Evolutionary conservation across 23 tunicate genomes (phyloP), one percentile per base, ranked within the genome.

Genomic region (Pegea sp.): DNA sequence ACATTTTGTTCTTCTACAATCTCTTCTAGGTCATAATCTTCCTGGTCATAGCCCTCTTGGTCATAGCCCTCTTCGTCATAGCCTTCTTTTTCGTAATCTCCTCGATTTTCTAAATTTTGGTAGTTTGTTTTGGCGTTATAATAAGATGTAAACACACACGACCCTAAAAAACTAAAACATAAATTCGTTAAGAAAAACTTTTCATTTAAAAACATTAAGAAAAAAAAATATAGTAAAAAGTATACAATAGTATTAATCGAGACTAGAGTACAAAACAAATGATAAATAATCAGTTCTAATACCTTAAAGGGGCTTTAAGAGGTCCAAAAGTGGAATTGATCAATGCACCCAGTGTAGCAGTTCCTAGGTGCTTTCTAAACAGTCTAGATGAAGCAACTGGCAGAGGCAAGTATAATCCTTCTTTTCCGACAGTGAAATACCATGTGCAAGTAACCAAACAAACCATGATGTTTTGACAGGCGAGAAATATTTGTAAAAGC

Each of bases 281-380:
- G n/a, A n/a, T n/a, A n/a, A n/a, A n/a, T n/a, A n/a, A n/a, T n/a
- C n/a, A 16, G 22, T 21, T 8, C 29, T 22, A 54, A 21, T 52
- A 80, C 93, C 93, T 80, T 22, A 80, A 56, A 5, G 93, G 93
- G 1, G 93, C 74, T 66, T 72, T 56, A 21, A 80, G 24, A 23
- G 64, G 22, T 0, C 80, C 93, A 48, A 80, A 72, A 48, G 43
- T 71, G 26, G 79, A 79, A 54, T 48, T 61, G 16, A 80, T 30
- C 3, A 80, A 66, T 24, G 66, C 71, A 7, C 93, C 93, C 4
- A 56, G 48, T 2, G 56, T 70, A 32, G 79, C 93, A 3, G 93
- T 59, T 31, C 93, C 93, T 20, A 80, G 59, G 30, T 80, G 93
- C 34, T 61, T 61, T 56, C 80, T 43, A 5, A 71, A 55, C 34